Percentiles rank a stretch among this genome's conserved stretches.
phyloP scores from a whole-genome alignment of 2,888 invertebrate genomes.

The Callyntrura sp. region DNA sequence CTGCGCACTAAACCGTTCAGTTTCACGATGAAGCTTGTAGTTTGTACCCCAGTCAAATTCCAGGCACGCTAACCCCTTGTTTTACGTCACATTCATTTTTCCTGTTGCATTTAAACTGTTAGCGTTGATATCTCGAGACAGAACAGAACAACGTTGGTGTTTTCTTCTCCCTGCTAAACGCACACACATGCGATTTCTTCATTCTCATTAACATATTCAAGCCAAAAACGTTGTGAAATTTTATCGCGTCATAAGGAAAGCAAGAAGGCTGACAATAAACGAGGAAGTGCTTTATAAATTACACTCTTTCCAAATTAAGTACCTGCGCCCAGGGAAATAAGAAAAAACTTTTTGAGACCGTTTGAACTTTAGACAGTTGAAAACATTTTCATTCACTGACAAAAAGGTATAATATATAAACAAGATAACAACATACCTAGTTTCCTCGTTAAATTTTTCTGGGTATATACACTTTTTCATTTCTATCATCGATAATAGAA shows the following conservation, averaged over 20 bases:
- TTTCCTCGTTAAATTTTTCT: constrained; percentile 13
- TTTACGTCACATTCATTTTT: constrained; percentile 49
- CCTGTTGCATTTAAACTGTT: constrained; percentile 17
- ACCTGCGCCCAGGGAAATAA: no score
- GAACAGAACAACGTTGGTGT: background rate
- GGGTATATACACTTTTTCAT: background rate
- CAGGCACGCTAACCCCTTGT: constrained; percentile 50
- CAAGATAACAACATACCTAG: constrained; percentile 10
- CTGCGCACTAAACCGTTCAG: background rate
- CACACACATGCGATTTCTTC: constrained; percentile 43
- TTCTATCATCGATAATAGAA: constrained; percentile 21
- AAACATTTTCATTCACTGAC: background rate
- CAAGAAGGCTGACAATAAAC: background rate
- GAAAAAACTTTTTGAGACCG: no score
- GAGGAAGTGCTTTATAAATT: background rate
- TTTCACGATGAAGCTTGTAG: background rate
- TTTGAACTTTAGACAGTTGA: constrained; percentile 4
- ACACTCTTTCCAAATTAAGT: background rate
- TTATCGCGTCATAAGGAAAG: background rate
- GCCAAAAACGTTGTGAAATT: background rate
- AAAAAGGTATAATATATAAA: constrained; percentile 14
- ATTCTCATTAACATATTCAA: constrained; percentile 30
- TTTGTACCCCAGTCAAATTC: background rate
- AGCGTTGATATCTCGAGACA: background rate
- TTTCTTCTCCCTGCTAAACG: background rate